Base-by-base conservation (phyloP, 2,888 invertebrate species). In the Diarsia mendica region DNA sequence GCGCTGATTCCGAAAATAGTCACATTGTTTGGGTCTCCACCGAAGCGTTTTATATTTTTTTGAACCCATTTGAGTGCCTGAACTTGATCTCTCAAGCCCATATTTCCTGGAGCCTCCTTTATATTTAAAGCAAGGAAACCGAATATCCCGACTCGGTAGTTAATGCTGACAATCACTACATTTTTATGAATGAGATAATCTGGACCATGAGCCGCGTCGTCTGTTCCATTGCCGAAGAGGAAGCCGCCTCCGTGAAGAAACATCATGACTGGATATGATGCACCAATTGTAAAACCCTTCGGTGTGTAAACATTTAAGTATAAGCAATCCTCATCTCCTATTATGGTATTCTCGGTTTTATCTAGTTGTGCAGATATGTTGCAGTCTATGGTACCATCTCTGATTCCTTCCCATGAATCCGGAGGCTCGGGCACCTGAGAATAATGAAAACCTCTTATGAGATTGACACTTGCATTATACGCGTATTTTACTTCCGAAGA, bases 301-400 rank as follows among this genome's bases (percentile, higher is more conserved):
- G 97, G 97, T 28, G 97, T 97, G 88, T 97, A 98, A 0, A 98
- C 97, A 90, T 98, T 98, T 39, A 98, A 90, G 86, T 97, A 97
- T 10, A 98, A 94, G 82, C 98, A 98, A 89, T 97, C 97, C 88
- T 97, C 97, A 83, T 95, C 94, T 33, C 97, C 97, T 64, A 96
- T 93, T 33, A 97, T 86, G 15, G 80, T 93, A n/a, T 95, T 94
- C 87, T 97, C 92, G 87, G 96, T 92, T 90, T 94, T 95, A 86
- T 97, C 97, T 78, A 96, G 95, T 90, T 98, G 98, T 0, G 97
- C 97, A 90, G 98, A 98, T 39, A 93, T 92, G 64, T 97, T 97
- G 71, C 97, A 97, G 84, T 97, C 97, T 60, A 96, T 95, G 0
- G 97, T 97, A 0, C 97, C 98, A 92, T 98, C 97, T 89, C 97